Evolutionary conservation across 2,113 vertebrate species (phyloP).

Genomic region (Callithrix jacchus): DNA sequence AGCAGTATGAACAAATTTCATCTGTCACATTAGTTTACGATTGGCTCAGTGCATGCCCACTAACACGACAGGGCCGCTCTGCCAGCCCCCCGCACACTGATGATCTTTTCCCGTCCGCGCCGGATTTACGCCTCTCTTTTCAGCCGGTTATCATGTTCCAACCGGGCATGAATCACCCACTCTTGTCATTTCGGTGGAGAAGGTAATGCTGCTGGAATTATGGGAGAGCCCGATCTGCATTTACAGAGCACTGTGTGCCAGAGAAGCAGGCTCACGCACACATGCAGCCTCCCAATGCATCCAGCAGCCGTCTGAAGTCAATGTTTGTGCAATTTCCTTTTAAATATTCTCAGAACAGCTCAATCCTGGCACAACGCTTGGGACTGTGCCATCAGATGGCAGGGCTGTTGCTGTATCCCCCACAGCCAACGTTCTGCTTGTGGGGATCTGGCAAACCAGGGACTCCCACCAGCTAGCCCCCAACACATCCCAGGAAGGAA

Average conservation of each 20-base stretch:
- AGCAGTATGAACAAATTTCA: conserved; percentile 76
- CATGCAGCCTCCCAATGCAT: not conserved
- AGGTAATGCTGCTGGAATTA: not conserved
- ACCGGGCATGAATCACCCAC: not conserved
- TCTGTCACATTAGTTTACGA: conserved; percentile 77
- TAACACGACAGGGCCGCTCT: not conserved
- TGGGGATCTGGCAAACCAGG: not conserved
- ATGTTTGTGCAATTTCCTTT: not conserved
- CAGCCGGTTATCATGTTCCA: not conserved
- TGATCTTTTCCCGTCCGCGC: conserved; percentile 62
- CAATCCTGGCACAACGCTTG: not conserved
- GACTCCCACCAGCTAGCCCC: not conserved
- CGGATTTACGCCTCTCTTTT: conserved; percentile 29
- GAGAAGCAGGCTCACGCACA: not conserved
- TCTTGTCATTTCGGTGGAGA: not conserved
- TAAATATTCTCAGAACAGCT: conserved; percentile 16
- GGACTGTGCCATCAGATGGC: not conserved
- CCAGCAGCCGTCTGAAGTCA: conserved; percentile 25
- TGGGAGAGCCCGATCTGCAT: not conserved
- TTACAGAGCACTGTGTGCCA: not conserved
- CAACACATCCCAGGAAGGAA: not conserved
- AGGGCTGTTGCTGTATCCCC: not conserved
- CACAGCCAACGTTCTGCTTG: conserved; percentile 34
- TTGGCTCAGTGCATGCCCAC: conserved; percentile 62
- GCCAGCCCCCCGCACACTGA: conserved; percentile 69